Base-by-base conservation (phyloP, 2,113 vertebrate genomes). In the Fregetta grallaria region DNA sequence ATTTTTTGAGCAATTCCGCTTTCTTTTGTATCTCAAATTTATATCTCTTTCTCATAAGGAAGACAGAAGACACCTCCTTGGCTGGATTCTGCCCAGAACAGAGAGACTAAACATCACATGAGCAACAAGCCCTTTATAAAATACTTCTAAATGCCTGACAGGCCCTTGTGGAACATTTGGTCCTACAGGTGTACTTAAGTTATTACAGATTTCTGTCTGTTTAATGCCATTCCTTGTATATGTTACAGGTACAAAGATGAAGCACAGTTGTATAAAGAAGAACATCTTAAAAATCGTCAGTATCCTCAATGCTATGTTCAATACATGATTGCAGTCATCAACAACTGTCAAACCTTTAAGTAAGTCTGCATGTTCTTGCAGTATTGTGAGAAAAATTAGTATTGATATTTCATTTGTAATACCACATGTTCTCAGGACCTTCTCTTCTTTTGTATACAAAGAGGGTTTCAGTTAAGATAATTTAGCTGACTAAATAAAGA, bases 341-440 rank as follows among this genome's bases (percentile, higher is more conserved):
- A 99, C 97, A 99, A 99, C 97, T 99, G 99, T 96, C 99, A 99
- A 95, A 99, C 99, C 2, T 99, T 99, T 95, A 99, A 98, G 99
- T 99, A 96, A 97, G 99, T 92, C 27, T 91, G 30, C 10, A 7
- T 68, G 6, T 61, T 61, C 40, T 70, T 66, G 27, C 9, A 32
- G 30, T 22, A 38, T 8, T 78, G 12, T 42, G 15, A 67, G 66
- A 66, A 86, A 83, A 92, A 49, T 9, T 47, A 50, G 23, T 79
- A 16, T 40, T 56, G 25, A 5, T 49, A 52, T 17, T 74, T 91
- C 21, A 47, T 36, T 32, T 90, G 40, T 75, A 59, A 59, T 63
- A 30, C 14, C 67, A 0, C 4, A 0, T 38, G 13, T 81, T 75
- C 13, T 7, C 44, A 85, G 70, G 40, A 56, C n/a, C 32, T 45